Evolutionary conservation across 2,797 vertebrate species (phyloP).

Genomic region (Alauda arvensis): DNA sequence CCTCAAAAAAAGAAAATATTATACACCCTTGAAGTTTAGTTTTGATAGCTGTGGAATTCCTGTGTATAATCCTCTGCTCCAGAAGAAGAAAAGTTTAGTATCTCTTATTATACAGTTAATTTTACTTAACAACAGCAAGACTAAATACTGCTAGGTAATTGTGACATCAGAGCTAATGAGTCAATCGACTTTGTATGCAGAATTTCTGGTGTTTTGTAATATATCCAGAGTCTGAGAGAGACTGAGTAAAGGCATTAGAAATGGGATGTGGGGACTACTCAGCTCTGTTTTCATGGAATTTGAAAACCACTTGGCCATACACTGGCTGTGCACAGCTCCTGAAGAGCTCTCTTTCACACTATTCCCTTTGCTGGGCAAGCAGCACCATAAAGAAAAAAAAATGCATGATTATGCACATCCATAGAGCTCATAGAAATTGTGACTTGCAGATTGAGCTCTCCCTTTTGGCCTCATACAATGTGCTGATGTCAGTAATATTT

Average conservation of each 20-base stretch:
- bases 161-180: background rate
- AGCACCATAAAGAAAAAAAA: background rate
- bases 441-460: background rate
- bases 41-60: background rate
- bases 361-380: background rate
- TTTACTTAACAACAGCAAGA: background rate
- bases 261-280: background rate
- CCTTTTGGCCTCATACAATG: background rate
- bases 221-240: background rate
- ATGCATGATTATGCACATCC: too few species aligned
- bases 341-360: background rate
- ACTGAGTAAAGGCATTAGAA: background rate
- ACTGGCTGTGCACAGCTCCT: background rate
- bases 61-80: background rate
- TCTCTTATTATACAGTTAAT: background rate
- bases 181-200: background rate
- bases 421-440: background rate
- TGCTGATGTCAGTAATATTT: background rate
- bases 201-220: background rate
- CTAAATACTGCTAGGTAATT: background rate
- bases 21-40: background rate
- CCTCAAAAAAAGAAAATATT: background rate
- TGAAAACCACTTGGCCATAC: background rate
- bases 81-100: background rate
- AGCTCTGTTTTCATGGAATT: background rate